Base-by-base conservation (phyloP, 2,888 invertebrate species). In the Melieria picta region DNA sequence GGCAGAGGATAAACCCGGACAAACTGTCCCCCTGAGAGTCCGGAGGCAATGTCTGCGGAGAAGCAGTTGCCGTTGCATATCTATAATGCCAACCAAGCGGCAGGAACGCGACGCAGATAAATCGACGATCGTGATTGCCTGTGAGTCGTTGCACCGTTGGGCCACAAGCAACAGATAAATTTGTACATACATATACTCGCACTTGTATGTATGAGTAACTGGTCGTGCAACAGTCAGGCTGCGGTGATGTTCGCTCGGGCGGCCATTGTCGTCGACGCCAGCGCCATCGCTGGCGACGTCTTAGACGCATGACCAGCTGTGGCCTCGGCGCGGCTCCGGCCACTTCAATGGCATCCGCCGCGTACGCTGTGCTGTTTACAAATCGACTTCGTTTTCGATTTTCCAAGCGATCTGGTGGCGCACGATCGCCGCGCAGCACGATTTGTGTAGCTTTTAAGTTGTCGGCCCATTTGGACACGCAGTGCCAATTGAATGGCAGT, bases 101-200 rank as follows among this genome's bases (percentile, higher is more conserved):
- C 30, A 30, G 30, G 30, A 30, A 30, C 30, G 30, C 30, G 30
- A 30, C 30, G 30, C 30, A 30, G 30, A 30, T n/a, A 52, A 50
- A 52, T n/a, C 52, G n/a, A 52, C 52, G 13, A 52, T 52, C 52
- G 52, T 52, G 52, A 52, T 52, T 52, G 11, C 52, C 13, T 52
- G 11, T 7, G 13, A n/a, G 52, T 52, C 13, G 52, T 52, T 30
- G 30, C 30, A 30, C 30, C 30, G 30, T 30, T 30, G 30, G 30
- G 30, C 30, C 30, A 30, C 30, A 30, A 30, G 30, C 30, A 30
- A 30, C 30, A 30, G 30, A 30, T 30, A 52, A 52, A 52, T n/a
- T 7, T n/a, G 13, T 52, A 52, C 52, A 52, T 7, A 52, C 11
- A 52, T 52, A 52, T n/a, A 52, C n/a, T 52, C 52, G 13, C 6